Conservation (phyloP, 2,888 invertebrate species). For the Pterobdella sp. region DNA sequence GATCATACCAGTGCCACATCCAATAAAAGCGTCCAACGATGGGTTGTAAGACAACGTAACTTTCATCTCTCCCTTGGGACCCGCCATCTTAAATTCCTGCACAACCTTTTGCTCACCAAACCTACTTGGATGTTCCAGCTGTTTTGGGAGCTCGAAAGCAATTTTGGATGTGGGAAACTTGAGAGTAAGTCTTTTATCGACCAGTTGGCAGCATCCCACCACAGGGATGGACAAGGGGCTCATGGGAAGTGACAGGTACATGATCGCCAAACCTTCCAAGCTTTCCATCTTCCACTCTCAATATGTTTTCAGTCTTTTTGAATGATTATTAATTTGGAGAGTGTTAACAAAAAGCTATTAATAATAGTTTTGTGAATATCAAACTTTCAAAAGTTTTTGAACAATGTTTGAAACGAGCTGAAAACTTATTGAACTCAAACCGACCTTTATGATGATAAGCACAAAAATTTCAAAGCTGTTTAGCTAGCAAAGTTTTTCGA, state of each 20-base stretch:
- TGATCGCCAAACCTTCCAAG: slow-evolving; percentile 18
- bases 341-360: too few species aligned
- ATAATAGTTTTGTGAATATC: too few species aligned
- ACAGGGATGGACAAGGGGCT: slow-evolving; percentile 22
- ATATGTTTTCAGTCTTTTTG: too few species aligned
- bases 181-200: not conserved
- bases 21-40: slow-evolving; percentile 15
- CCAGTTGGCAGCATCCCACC: slow-evolving; percentile 17
- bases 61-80: slow-evolving; percentile 26
- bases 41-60: slow-evolving; percentile 19
- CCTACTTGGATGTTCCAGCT: not conserved
- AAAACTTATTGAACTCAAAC: too few species aligned
- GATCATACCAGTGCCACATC: slow-evolving; percentile 6
- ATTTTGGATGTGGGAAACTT: slow-evolving; percentile 25
- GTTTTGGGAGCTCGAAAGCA: slow-evolving; percentile 22
- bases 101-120: not conserved
- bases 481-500: too few species aligned
- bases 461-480: too few species aligned
- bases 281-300: too few species aligned
- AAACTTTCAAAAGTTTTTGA: too few species aligned
- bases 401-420: too few species aligned
- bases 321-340: too few species aligned
- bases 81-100: slow-evolving; percentile 27
- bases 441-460: too few species aligned
- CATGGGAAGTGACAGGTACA: slow-evolving; percentile 27